Percentiles rank a stretch among this genome's conserved stretches.
Conservation (phyloP, 1,140 invertebrate species). For the Meloidogyne hapla region DNA sequence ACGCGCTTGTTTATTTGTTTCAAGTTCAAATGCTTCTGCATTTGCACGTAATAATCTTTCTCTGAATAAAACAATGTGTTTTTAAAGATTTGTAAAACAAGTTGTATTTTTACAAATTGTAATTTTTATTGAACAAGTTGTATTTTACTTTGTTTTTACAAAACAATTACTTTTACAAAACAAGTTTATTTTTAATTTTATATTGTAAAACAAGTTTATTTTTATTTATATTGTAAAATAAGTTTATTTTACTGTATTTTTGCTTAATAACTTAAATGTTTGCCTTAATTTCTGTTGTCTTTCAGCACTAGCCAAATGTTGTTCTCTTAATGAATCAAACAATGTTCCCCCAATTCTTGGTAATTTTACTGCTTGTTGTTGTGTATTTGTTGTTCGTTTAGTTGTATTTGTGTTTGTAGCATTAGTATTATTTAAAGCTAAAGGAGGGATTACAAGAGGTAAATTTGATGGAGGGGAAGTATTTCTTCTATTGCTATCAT, state of each 20-base stretch:
- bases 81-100: neutral
- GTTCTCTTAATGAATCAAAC: constrained; percentile 54
- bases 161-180: too few species aligned
- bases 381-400: constrained; percentile 15
- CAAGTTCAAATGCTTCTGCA: constrained; percentile 56
- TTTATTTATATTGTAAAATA: neutral
- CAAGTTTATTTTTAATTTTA: too few species aligned
- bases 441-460: neutral
- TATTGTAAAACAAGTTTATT: neutral
- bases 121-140: too few species aligned
- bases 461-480: neutral
- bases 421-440: neutral
- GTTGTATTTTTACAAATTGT: too few species aligned
- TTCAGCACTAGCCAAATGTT: constrained; percentile 54
- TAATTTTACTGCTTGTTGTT: constrained; percentile 27
- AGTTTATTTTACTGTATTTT: neutral
- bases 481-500: neutral
- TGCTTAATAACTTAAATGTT: neutral
- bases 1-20: constrained; percentile 55
- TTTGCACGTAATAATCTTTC: constrained; percentile 56
- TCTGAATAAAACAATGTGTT: constrained; percentile 26
- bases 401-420: neutral
- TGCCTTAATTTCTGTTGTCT: constrained; percentile 59
- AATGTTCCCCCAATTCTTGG: constrained; percentile 12
- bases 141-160: too few species aligned